Evolutionary conservation across 2,888 invertebrate species (phyloP).

Genomic region (Apodemia zela): DNA sequence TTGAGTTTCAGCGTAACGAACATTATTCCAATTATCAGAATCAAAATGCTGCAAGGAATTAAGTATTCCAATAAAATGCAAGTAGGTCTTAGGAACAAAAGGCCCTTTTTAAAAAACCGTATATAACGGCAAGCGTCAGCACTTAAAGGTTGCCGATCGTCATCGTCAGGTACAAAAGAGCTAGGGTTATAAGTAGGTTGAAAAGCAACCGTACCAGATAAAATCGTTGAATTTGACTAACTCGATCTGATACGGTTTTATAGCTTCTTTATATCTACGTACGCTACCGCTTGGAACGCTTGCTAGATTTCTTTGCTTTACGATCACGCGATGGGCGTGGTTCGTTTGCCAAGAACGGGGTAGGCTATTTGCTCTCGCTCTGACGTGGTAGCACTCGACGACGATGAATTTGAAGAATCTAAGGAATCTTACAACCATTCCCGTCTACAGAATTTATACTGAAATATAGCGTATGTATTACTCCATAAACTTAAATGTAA

Average conservation of each 20-base stretch:
- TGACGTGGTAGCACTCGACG: neutral
- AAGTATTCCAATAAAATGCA: neutral
- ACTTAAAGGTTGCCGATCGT: too few species aligned
- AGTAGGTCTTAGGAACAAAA: neutral
- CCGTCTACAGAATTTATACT: neutral
- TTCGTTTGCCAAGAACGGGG: neutral
- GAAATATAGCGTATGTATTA: neutral
- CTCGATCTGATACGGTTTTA: neutral
- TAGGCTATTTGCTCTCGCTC: neutral
- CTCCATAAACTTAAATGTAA: neutral
- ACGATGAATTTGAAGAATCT: neutral
- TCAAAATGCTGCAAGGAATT: neutral
- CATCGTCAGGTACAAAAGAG: too few species aligned
- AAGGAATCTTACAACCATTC: neutral
- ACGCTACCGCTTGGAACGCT: neutral
- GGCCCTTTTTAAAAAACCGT: neutral
- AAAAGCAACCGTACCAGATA: neutral
- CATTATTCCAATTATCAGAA: constrained; percentile 6
- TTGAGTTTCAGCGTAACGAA: constrained; percentile 5
- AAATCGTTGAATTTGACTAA: neutral
- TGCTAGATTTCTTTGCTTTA: neutral
- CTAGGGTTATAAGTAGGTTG: too few species aligned
- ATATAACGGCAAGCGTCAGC: constrained; percentile 1
- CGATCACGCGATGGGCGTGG: neutral
- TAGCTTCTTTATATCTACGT: neutral